Evolutionary conservation across 2,888 invertebrate genomes (phyloP).

Genomic region (Patella caerulea): DNA sequence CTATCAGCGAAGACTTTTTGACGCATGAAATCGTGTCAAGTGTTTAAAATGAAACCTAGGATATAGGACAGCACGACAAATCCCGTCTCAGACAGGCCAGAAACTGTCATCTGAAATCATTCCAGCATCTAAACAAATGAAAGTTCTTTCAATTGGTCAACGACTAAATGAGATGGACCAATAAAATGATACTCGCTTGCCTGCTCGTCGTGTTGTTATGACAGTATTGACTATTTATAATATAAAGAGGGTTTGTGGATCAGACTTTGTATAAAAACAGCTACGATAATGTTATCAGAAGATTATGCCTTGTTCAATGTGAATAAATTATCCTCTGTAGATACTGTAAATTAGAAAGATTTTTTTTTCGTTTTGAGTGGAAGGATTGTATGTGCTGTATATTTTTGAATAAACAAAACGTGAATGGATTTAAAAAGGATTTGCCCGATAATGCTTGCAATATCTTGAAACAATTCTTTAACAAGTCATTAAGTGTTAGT

Average conservation of each 20-base stretch:
- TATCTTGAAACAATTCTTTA: too few relatives aligned
- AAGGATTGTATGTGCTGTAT: constrained; percentile 6
- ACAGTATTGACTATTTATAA: neutral
- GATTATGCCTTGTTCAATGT: neutral
- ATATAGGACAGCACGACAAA: neutral
- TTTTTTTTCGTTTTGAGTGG: neutral
- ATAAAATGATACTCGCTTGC: neutral
- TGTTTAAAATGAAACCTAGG: too few relatives aligned
- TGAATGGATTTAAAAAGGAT: too few relatives aligned
- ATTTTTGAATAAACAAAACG: neutral
- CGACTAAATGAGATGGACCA: neutral
- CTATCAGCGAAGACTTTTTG: too few relatives aligned
- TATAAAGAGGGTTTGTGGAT: neutral
- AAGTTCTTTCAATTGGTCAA: neutral
- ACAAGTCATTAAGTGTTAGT: too few relatives aligned
- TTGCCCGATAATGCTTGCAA: too few relatives aligned
- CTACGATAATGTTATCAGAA: neutral
- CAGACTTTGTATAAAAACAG: neutral
- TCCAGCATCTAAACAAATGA: constrained; percentile 1
- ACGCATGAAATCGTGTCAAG: too few relatives aligned
- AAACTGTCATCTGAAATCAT: neutral
- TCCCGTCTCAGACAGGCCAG: neutral
- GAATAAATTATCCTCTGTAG: neutral
- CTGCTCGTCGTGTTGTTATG: neutral
- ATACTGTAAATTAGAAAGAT: neutral